Base-by-base conservation (phyloP, 2,113 vertebrate species). In the Physeter macrocephalus region DNA sequence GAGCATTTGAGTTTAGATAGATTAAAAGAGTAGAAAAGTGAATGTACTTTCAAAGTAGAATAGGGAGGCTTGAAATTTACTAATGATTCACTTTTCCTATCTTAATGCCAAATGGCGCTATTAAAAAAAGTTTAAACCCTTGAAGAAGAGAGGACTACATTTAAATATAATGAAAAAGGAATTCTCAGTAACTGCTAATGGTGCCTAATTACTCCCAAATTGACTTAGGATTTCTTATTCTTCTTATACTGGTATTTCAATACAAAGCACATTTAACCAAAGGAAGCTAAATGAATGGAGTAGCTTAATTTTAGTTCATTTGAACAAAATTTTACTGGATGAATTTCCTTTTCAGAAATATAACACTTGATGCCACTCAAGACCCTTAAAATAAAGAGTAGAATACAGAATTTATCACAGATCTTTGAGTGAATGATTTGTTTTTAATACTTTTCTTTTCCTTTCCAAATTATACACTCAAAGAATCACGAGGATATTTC, bases 201-300 rank as follows among this genome's bases (percentile, higher is more conserved):
- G 31, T n/a, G 15, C 14, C 39, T 88, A 93, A 96, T 96, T 83
- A 86, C 9, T 80, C 27, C 67, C 43, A 93, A 90, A 80, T 49
- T 88, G 87, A 91, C 43, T 82, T 93, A 96, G 85, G 74, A 66
- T 77, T 87, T 80, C 54, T 84, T 94, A 74, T 93, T 96, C 82
- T 95, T 93, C 88, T 92, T 94, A 74, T 43, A 85, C 27, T 81
- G 43, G 8, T 87, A 93, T 94, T 95, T 97, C 41, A 97, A 77
- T 46, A 88, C 78, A 62, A 86, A 95, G 91, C 62, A 77, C n/a
- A 82, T 72, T 82, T 78, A 96, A 80, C 36, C 36, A 94, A 93
- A 36, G n/a, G 23, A 81, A 96, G 57, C 39, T 94, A 97, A 95
- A 88, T 95, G 74, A 95, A 93, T 88, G 17, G 36, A 57, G 49